Evolutionary conservation across 2,888 invertebrate genomes (phyloP).

Genomic region (Clivina fossor): DNA sequence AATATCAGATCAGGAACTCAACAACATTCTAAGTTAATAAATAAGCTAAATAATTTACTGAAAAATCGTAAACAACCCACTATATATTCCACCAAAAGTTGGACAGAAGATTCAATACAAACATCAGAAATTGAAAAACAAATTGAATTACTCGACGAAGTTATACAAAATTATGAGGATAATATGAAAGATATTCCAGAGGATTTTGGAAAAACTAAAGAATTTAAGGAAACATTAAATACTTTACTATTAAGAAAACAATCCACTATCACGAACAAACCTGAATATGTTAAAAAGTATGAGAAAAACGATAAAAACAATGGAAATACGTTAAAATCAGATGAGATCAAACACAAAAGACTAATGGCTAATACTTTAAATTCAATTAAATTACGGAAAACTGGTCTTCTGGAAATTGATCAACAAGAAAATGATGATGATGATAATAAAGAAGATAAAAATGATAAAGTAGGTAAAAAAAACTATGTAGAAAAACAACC

Average conservation of each 20-base stretch:
- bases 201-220: conserved; percentile 18
- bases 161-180: conserved; percentile 5
- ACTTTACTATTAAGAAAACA: conserved; percentile 6
- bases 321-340: neutral
- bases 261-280: neutral
- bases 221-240: conserved; percentile 16
- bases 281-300: neutral
- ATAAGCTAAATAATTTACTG: conserved; percentile 36
- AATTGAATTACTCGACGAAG: neutral
- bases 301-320: conserved; percentile 10
- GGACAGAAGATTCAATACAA: conserved; percentile 8
- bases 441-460: conserved; percentile 37
- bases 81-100: conserved; percentile 1
- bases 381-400: conserved; percentile 24
- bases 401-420: conserved; percentile 17
- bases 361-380: conserved; percentile 36
- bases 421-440: conserved; percentile 29
- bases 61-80: conserved; percentile 12
- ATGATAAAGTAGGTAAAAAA: conserved; percentile 28
- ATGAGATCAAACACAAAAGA: conserved; percentile 28
- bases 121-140: conserved; percentile 10
- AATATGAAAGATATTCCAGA: conserved; percentile 12
- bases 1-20: conserved; percentile 39
- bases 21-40: conserved; percentile 35
- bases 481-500: conserved; percentile 35